These are phyloP conservation scores for Drosophila sturtevanti DNA, from an alignment of 1,140 invertebrate genomes.

Conservation along the genomic window DNA sequence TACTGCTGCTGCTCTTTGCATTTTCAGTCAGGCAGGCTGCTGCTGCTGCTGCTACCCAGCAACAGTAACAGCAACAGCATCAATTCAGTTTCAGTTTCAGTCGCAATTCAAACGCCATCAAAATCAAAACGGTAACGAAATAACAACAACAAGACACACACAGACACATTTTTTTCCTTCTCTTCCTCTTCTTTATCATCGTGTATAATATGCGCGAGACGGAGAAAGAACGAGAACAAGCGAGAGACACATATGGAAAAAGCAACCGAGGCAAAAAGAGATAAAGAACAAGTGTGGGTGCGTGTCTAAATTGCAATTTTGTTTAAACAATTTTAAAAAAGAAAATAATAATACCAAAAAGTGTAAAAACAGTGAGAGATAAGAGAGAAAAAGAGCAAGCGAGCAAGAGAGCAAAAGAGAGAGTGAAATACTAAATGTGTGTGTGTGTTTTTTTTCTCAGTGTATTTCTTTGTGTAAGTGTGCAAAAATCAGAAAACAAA, in stretches of 20 bases:
- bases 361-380: constrained; percentile 25
- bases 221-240: not conserved
- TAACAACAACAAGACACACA: constrained; percentile 26
- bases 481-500: constrained; percentile 29
- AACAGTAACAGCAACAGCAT: constrained; percentile 33
- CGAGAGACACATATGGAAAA: not conserved
- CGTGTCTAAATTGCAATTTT: constrained; percentile 30
- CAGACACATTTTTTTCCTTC: constrained; percentile 26
- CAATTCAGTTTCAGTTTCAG: constrained; percentile 76
- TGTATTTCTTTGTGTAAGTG: constrained; percentile 17
- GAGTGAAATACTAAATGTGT: not conserved
- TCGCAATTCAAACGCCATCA: constrained; percentile 80
- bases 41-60: too few relatives aligned
- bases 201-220: not conserved
- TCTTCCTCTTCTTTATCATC: not conserved
- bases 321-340: constrained; percentile 58
- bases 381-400: constrained; percentile 9
- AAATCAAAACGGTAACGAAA: constrained; percentile 77
- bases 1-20: constrained; percentile 24
- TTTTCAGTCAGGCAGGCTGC: constrained; percentile 30
- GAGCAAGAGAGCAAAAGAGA: constrained; percentile 8
- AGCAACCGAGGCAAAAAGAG: constrained; percentile 22
- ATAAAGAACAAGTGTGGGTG: constrained; percentile 24
- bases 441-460: constrained; percentile 33
- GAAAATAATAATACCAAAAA: constrained; percentile 26